Percentiles rank a stretch among this genome's conserved stretches.
Conservation (phyloP, 92 coral and sea anemone genomes). For the Porites cylindrica region DNA sequence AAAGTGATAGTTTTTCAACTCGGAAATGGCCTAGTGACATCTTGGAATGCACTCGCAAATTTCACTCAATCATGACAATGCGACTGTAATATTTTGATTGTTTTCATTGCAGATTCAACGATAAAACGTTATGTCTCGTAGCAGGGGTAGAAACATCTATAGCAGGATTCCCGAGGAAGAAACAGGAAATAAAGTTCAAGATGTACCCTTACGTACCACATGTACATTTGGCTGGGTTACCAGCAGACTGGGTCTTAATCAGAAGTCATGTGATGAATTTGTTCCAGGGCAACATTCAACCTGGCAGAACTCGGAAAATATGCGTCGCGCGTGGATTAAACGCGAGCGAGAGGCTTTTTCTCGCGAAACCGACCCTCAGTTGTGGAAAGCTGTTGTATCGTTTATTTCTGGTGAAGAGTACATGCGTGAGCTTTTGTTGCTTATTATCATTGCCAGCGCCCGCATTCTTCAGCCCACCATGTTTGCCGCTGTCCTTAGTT, state of each 20-base stretch:
- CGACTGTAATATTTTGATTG: no score
- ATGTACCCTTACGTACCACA: background rate
- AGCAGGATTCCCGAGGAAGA: constrained; percentile 21
- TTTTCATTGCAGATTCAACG: background rate
- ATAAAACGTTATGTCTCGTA: background rate
- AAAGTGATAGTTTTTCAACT: no score
- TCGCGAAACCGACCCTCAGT: constrained; percentile 6
- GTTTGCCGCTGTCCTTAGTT: constrained; percentile 17
- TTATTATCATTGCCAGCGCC: background rate
- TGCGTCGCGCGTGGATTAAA: constrained; percentile 24
- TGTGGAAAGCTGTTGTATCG: constrained; percentile 15
- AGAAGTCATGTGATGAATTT: constrained; percentile 15
- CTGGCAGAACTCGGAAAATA: constrained; percentile 4
- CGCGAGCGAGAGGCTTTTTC: constrained; percentile 20
- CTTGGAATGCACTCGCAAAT: no score
- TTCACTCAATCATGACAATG: no score
- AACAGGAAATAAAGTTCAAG: background rate
- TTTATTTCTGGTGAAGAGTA: background rate
- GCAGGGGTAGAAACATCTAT: background rate
- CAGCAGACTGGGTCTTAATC: background rate
- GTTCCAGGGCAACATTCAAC: constrained; percentile 28
- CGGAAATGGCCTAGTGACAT: no score
- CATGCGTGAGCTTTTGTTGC: background rate
- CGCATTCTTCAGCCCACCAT: constrained; percentile 37
- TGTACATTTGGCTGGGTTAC: constrained; percentile 43